A percentile compares a stretch with the other conserved stretches of the same genome.
These are phyloP conservation scores for Hylyphantes graminicola DNA, from an alignment of 1,140 invertebrate genomes.

Conservation along the genomic window DNA sequence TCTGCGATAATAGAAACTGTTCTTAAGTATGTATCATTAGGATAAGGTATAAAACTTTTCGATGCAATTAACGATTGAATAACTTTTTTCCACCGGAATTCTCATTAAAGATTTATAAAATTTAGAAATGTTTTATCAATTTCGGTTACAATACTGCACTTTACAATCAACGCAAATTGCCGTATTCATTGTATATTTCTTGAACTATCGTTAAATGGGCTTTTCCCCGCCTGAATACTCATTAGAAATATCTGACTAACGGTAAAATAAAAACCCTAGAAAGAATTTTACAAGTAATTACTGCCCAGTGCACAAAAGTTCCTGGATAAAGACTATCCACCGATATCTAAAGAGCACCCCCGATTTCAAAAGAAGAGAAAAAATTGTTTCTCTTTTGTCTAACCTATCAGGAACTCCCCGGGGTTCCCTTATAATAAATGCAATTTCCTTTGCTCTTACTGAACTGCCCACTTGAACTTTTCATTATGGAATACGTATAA, in stretches of 20 bases:
- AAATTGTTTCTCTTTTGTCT: not conserved
- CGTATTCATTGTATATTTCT: too few relatives aligned
- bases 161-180: too few relatives aligned
- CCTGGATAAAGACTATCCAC: not conserved
- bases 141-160: too few relatives aligned
- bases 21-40: too few relatives aligned
- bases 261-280: not conserved
- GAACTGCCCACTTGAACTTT: conserved; percentile 9
- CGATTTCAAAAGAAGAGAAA: not conserved
- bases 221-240: too few relatives aligned
- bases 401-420: not conserved
- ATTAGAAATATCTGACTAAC: not conserved
- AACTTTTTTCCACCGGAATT: too few relatives aligned
- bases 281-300: conserved; percentile 16
- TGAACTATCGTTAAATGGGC: too few relatives aligned
- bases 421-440: conserved; percentile 7
- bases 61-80: too few relatives aligned
- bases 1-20: too few relatives aligned
- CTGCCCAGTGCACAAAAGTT: not conserved
- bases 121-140: too few relatives aligned
- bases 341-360: not conserved
- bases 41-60: too few relatives aligned
- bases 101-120: too few relatives aligned
- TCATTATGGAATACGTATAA: conserved; percentile 1
- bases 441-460: not conserved